phyloP scores from a whole-genome alignment of 2,797 vertebrate species.

The Phyllotis vaccarum region DNA sequence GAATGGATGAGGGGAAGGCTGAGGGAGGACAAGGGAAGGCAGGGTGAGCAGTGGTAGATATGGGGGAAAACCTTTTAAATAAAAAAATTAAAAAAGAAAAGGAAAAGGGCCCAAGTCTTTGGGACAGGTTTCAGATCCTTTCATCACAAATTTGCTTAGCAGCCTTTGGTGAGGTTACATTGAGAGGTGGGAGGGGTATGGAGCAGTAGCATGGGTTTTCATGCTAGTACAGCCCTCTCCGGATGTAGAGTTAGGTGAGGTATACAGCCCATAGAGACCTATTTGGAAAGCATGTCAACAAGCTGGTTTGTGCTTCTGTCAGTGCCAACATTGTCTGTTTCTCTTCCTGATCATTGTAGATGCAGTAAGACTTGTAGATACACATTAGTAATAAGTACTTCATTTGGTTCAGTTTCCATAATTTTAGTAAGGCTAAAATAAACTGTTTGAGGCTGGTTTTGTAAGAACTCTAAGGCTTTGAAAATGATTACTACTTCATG shows the following conservation, averaged over 20 bases:
- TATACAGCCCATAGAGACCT: not conserved
- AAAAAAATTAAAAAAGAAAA: no score
- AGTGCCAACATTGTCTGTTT: conserved; percentile 21
- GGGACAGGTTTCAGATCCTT: conserved; percentile 43
- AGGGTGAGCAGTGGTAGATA: no score
- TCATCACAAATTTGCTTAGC: conserved; percentile 66
- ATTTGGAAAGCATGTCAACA: conserved; percentile 31
- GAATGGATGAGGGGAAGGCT: no score
- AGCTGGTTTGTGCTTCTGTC: conserved; percentile 25
- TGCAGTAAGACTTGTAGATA: not conserved
- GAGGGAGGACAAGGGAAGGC: no score
- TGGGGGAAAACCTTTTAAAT: no score
- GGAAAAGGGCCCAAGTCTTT: conserved; percentile 63
- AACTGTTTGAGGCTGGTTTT: conserved; percentile 45
- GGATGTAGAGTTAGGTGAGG: not conserved
- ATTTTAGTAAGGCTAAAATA: conserved; percentile 47
- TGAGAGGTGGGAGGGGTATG: not conserved
- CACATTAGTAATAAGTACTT: conserved; percentile 44
- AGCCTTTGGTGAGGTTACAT: conserved; percentile 46
- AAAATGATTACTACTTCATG: not conserved
- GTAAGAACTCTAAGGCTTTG: conserved; percentile 43
- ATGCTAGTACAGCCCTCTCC: not conserved
- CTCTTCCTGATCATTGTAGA: not conserved
- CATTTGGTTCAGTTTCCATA: conserved; percentile 51
- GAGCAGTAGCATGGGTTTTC: not conserved